These are phyloP conservation scores for Malacosoma neustria DNA, from an alignment of 2,888 invertebrate genomes.

Conservation along the genomic window DNA sequence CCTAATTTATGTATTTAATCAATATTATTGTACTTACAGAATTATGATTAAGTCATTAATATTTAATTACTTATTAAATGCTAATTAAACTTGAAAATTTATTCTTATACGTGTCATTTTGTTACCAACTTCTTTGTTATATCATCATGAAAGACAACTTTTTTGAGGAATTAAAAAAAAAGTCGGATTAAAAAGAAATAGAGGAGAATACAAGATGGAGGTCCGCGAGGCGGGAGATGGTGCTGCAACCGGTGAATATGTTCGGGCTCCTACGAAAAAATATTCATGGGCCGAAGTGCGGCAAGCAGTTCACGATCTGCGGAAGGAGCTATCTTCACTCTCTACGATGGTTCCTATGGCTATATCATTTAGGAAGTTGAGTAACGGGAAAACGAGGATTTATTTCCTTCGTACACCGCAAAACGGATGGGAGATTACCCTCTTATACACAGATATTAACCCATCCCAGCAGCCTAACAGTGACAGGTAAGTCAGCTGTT, in stretches of 20 bases:
- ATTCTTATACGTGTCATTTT: constrained; percentile 3
- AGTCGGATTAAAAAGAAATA: constrained; percentile 23
- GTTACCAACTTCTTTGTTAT: constrained; percentile 19
- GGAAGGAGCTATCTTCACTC: constrained; percentile 84
- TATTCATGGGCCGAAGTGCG: constrained; percentile 87
- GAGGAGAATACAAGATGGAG: constrained; percentile 43
- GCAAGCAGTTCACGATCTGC: constrained; percentile 85
- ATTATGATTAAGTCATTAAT: background rate
- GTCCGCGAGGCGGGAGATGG: constrained; percentile 65
- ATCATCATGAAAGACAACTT: constrained; percentile 37
- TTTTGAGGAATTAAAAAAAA: constrained; percentile 18
- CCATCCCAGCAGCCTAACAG: constrained; percentile 73
- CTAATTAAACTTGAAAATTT: constrained; percentile 13
- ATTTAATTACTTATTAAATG: background rate
- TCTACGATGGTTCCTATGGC: constrained; percentile 89
- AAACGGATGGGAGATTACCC: constrained; percentile 92
- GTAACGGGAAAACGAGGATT: constrained; percentile 87
- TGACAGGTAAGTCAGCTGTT: constrained; percentile 36
- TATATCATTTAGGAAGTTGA: constrained; percentile 85
- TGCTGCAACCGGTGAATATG: constrained; percentile 53
- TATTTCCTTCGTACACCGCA: constrained; percentile 93
- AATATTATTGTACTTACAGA: too few relatives aligned
- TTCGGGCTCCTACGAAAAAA: constrained; percentile 49
- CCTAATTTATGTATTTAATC: background rate
- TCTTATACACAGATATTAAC: constrained; percentile 90